Evolutionary conservation across 2,888 invertebrate species (phyloP), one percentile per base, ranked within the genome.

Genomic region (Ophraella communa): DNA sequence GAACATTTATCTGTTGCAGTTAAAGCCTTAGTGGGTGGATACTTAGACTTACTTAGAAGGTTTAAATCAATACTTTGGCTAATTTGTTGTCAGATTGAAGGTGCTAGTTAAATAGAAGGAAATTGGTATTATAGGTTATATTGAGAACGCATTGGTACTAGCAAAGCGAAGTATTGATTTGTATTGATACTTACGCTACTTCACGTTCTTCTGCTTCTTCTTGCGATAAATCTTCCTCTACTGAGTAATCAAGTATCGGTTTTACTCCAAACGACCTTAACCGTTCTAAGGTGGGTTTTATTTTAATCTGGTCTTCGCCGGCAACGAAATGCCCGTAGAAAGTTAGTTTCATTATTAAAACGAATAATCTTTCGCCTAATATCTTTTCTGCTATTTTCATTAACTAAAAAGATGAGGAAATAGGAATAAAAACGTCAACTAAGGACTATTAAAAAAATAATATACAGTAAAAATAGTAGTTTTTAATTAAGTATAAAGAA

Each of bases 261-360:
- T 99, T 99, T 14, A 99, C 99, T 52, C 99, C 99, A 82, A 96
- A 99, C 64, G 93, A 91, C 63, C 94, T 88, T 79, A 98, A 85
- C 79, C 91, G 88, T 79, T 93, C 91, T 74, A 96, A 86, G 59
- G 90, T 90, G 35, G 96, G 96, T 74, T 89, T 87, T 78, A 97
- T 95, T 80, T 91, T 91, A 75, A 89, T 85, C 82, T 93, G 91
- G 83, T 96, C 94, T 81, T 96, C 95, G 63, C 99, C 99, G 56
- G 98, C 99, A 57, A 99, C 99, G 85, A 99, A 99, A 84, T 99
- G 99, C 7, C 98, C 99, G 84, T 98, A 99, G 84, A 99, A 98
- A 21, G 98, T 95, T 49, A 89, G 87, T 83, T 95, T 95, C 96
- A 99, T 97, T 66, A 95, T 72, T 68, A 84, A 76, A 68, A 89